Conservation (phyloP, 2,113 vertebrate genomes). For the Sapajus apella region DNA sequence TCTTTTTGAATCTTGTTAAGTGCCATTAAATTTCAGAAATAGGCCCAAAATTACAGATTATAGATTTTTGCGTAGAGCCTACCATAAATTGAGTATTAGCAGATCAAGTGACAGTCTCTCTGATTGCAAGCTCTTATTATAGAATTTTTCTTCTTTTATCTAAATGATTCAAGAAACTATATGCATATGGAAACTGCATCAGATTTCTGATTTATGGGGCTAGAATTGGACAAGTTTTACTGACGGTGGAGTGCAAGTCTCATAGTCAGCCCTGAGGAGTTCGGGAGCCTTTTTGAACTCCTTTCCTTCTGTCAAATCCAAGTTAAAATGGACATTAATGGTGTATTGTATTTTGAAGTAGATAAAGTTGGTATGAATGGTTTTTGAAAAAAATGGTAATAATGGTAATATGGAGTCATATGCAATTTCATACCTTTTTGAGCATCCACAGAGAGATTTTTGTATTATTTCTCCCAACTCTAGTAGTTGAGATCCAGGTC, state of each 20-base stretch:
- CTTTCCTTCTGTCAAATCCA: neutral
- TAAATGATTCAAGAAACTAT: constrained; percentile 50
- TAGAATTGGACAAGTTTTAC: neutral
- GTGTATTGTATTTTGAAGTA: neutral
- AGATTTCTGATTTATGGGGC: neutral
- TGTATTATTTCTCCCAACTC: neutral
- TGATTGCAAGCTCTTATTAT: neutral
- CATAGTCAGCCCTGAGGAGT: neutral
- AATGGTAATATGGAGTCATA: neutral
- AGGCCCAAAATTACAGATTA: neutral
- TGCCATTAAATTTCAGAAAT: constrained; percentile 49
- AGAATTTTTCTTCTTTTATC: constrained; percentile 18
- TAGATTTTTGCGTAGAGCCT: neutral
- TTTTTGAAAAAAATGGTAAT: neutral
- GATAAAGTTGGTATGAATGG: neutral
- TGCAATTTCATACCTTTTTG: neutral
- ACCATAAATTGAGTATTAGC: constrained; percentile 30
- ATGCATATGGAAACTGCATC: neutral
- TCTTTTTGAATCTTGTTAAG: constrained; percentile 51
- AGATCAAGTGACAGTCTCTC: constrained; percentile 32
- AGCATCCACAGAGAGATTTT: neutral
- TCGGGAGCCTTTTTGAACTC: neutral
- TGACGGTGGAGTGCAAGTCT: neutral
- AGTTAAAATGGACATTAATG: neutral
- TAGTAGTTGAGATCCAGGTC: neutral